Evolutionary conservation across 1,140 invertebrate species (phyloP), one percentile per base, ranked within the genome.

Genomic region (Mya arenaria): DNA sequence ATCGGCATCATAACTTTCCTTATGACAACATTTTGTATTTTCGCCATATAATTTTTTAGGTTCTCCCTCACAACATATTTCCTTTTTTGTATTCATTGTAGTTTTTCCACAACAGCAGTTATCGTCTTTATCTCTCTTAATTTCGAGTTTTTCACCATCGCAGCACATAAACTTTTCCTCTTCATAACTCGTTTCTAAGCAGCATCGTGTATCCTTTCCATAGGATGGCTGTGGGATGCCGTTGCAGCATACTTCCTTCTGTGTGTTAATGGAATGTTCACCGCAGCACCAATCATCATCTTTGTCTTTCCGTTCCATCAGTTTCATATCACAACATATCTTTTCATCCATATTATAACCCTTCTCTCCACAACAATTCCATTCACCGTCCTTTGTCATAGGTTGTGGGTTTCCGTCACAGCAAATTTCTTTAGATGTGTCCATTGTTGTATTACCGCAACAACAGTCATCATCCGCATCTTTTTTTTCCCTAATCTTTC

Each of bases 41-140:
- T 72, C 60, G 19, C 79, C 60, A 56, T 36, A 82, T 4, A 30
- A 52, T 25, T 36, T 55, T 34, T 82, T 68, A 36, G 79, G 79
- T 48, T 63, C 62, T 25, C 79, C 79, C 30, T 82, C 79, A 48
- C 79, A 82, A 66, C 79, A 82, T 8, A 82, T 65, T 72, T 82
- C 79, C n/a, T 56, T 65, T 36, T 72, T 52, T 4, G 68, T 82
- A 55, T 82, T 73, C 39, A 82, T 44, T 28, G 79, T 82, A 48
- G 79, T 82, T 37, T 72, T 65, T 17, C 79, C 79, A 55, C 79
- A 82, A 48, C 79, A 82, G 28, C 79, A 82, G 39, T 82, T 82
- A 34, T 82, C 79, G 4, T 74, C 66, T 39, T 48, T 55, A 44
- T 74, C 34, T 41, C 69, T 65, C 55, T 82, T 82, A n/a, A 41